Evolutionary conservation across 2,113 vertebrate genomes (phyloP).

Genomic region (Pagrus major): DNA sequence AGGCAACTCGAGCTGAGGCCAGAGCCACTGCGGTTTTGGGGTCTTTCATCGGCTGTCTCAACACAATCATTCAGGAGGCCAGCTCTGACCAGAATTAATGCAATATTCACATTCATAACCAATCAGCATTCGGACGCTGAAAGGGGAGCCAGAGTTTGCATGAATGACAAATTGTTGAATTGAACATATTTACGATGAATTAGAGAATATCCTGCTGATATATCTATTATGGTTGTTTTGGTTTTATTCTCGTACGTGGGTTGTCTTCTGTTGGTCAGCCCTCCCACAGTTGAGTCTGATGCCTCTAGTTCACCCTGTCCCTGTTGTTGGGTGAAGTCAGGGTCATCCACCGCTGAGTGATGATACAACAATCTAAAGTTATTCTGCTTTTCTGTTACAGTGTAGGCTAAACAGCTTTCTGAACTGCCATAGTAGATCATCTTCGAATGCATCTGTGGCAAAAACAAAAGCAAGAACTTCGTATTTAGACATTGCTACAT

Average conservation of each 20-base stretch:
- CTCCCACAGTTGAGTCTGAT: conserved; percentile 55
- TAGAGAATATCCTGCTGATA: conserved; percentile 64
- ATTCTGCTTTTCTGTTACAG: conserved; percentile 11
- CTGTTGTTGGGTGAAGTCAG: conserved; percentile 43
- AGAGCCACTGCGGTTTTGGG: conserved; percentile 77
- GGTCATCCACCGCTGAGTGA: conserved; percentile 41
- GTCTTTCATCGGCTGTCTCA: conserved; percentile 80
- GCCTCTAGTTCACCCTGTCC: conserved; percentile 52
- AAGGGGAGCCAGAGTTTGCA: conserved; percentile 76
- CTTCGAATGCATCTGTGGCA: neutral
- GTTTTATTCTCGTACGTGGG: conserved; percentile 54
- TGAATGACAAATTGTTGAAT: conserved; percentile 77
- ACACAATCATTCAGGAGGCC: conserved; percentile 70
- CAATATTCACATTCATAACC: conserved; percentile 78
- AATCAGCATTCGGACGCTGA: conserved; percentile 64
- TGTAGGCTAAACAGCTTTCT: conserved; percentile 20
- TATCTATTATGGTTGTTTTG: conserved; percentile 68
- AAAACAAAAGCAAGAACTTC: conserved; percentile 6
- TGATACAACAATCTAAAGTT: conserved; percentile 5
- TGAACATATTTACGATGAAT: conserved; percentile 70
- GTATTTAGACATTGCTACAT: neutral
- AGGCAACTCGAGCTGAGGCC: conserved; percentile 74
- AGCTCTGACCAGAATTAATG: conserved; percentile 81
- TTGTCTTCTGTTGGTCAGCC: conserved; percentile 63
- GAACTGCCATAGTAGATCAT: conserved; percentile 14